Conservation (phyloP, 2,888 invertebrate species). For the Melanostoma mellinum region DNA sequence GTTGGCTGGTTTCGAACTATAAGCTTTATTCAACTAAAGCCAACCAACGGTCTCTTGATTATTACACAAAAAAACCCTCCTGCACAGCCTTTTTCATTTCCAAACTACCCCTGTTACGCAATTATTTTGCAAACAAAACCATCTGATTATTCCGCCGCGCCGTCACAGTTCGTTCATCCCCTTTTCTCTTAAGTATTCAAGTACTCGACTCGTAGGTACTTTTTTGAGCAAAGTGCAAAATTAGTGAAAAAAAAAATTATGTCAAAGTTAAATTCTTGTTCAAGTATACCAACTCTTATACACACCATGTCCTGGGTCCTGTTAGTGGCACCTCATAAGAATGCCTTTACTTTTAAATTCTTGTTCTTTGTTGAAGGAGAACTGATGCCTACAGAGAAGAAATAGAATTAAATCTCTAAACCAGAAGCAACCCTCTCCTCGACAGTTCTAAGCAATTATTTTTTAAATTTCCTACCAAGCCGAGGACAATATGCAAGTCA, state of each 20-base stretch:
- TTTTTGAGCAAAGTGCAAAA: neutral
- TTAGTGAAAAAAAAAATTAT: constrained; percentile 1
- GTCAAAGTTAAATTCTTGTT: constrained; percentile 11
- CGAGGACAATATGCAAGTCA: constrained; percentile 46
- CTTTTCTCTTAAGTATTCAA: neutral
- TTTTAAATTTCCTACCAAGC: constrained; percentile 45
- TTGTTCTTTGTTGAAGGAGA: constrained; percentile 7
- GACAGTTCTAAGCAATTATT: constrained; percentile 43
- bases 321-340: constrained; percentile 5
- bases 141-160: constrained; percentile 17
- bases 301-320: neutral
- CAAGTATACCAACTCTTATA: neutral
- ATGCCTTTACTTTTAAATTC: constrained; percentile 26
- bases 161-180: constrained; percentile 1
- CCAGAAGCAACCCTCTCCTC: neutral
- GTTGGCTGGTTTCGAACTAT: too few species aligned
- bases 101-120: constrained; percentile 7
- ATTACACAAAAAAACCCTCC: constrained; percentile 10
- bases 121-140: constrained; percentile 10
- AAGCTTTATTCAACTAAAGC: neutral
- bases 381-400: neutral
- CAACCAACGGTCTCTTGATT: neutral
- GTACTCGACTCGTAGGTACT: neutral
- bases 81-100: neutral
- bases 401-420: neutral